These are phyloP conservation scores for Epsilonema sp. DNA, from an alignment of 2,888 invertebrate species.

Conservation along the genomic window DNA sequence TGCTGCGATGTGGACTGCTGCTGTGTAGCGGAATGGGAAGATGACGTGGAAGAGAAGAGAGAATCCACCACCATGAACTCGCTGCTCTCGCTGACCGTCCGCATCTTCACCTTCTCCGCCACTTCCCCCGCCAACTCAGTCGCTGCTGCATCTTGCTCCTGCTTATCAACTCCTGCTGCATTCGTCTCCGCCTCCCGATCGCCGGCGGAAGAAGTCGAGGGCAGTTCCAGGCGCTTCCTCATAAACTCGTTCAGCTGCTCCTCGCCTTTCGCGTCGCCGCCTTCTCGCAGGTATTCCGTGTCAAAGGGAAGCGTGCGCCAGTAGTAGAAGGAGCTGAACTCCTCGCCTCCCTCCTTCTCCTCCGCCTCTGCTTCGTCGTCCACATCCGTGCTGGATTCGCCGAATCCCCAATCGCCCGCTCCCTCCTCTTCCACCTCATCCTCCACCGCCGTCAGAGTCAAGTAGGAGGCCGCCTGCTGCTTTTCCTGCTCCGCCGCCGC, in stretches of 20 bases:
- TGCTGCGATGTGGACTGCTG: too few relatives aligned
- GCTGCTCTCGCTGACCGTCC: conserved; percentile 5
- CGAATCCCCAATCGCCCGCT: too few relatives aligned
- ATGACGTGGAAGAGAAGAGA: too few relatives aligned
- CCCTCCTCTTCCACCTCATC: too few relatives aligned
- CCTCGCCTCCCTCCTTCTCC: too few relatives aligned
- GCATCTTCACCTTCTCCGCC: conserved; percentile 15
- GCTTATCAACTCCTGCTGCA: conserved; percentile 9
- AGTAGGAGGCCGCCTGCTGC: too few relatives aligned
- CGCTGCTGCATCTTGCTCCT: conserved; percentile 5
- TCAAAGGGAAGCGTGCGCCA: conserved; percentile 3
- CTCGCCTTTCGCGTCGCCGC: conserved; percentile 1
- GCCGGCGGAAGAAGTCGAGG: conserved; percentile 39
- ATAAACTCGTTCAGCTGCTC: background rate
- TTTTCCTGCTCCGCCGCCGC: too few relatives aligned
- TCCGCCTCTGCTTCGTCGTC: background rate
- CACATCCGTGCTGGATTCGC: too few relatives aligned
- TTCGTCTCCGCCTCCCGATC: conserved; percentile 23
- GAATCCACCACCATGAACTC: conserved; percentile 1
- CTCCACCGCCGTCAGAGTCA: too few relatives aligned
- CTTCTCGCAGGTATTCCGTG: background rate
- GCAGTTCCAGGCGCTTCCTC: conserved; percentile 11
- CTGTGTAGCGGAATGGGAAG: too few relatives aligned
- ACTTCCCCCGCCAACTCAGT: conserved; percentile 8
- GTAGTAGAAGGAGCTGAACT: background rate